Base-by-base conservation (phyloP, 92 coral and sea anemone genomes). In the Actinostola sp. region DNA sequence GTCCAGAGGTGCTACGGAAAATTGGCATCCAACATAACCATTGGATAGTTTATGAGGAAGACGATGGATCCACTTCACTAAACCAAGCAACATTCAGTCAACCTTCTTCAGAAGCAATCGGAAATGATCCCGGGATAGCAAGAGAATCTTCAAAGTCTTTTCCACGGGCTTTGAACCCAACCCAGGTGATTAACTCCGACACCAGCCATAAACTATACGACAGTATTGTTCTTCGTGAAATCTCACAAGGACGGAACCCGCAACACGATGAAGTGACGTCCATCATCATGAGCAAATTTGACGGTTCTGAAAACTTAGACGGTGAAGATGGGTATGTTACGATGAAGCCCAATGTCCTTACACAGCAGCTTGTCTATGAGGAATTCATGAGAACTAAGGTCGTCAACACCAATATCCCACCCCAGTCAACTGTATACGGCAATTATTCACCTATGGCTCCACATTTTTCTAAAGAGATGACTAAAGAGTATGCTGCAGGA, bases 1-100 rank as follows among this genome's bases (percentile, higher is more conserved):
- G 20, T 19, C 31, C 72, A 13, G 74, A 68, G 28, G 33, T 35
- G 61, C n/a, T 46, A 1, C 34, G 26, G 33, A 52, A 34, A 8
- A 5, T 68, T 68, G 74, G 74, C 34, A 51, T 68, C 14, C 27
- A 50, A 33, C 74, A 68, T 42, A 8, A 34, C 33, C 61, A 20
- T 31, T 68, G 74, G 74, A 15, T 68, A 10, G 62, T 68, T 2
- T 68, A 50, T 16, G 61, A 68, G 27, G 74, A 52, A 27, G 61
- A 68, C 17, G 61, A 52, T 2, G 29, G 17, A 30, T 2, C 36
- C 10, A 27, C 63, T 6, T 52, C 30, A 19, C 35, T 5, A 30
- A 57, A 27, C 14, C 35, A 57, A 57, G n/a, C n/a, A n/a, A n/a
- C n/a, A n/a, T n/a, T n/a, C n/a, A n/a, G n/a, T 9, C 12, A 48